Evolutionary conservation across 2,113 vertebrate species (phyloP), one percentile per base, ranked within the genome.

Genomic region (Dascyllus trimaculatus): DNA sequence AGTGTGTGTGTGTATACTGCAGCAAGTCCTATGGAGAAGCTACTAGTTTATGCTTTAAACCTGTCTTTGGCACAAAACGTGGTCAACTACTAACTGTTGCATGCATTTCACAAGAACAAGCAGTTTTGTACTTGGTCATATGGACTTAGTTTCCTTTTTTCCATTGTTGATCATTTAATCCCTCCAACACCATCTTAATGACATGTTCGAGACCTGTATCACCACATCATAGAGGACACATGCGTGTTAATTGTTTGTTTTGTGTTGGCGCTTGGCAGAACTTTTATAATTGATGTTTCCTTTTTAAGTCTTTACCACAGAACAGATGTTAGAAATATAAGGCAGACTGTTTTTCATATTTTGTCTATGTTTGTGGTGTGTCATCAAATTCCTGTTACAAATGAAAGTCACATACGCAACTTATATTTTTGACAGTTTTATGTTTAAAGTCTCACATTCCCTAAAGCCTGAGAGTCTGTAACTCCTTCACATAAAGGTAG

Each of bases 191-290:
- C 17, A 59, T 65, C 49, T 17, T 7, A 15, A 24, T 24, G 3
- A 29, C 59, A 71, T 59, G 38, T 32, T 69, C 3, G 18, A 40
- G 10, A 59, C 26, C 38, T 0, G 10, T 53, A 49, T n/a, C 71
- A 59, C 22, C 5, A n/a, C 14, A 17, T 82, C 21, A 61, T 9
- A 10, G 22, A 40, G 56, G 26, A 73, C 58, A 68, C 32, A 53
- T 70, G 61, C 5, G 13, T 19, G 46, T 73, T 49, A 68, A 48
- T 29, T 6, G 3, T 64, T 77, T 51, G 32, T 65, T 84, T 81
- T 60, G 22, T 79, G 71, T 79, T 54, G 49, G 21, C 5, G 0
- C 11, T 46, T 9, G 25, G 52, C n/a, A 51, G 0, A 29, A 53
- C 21, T 25, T 67, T 67, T 62, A 19, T 13, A 25, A 51, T 67